phyloP scores from a whole-genome alignment of 2,113 vertebrate genomes.

The Cichladusa arquata region DNA sequence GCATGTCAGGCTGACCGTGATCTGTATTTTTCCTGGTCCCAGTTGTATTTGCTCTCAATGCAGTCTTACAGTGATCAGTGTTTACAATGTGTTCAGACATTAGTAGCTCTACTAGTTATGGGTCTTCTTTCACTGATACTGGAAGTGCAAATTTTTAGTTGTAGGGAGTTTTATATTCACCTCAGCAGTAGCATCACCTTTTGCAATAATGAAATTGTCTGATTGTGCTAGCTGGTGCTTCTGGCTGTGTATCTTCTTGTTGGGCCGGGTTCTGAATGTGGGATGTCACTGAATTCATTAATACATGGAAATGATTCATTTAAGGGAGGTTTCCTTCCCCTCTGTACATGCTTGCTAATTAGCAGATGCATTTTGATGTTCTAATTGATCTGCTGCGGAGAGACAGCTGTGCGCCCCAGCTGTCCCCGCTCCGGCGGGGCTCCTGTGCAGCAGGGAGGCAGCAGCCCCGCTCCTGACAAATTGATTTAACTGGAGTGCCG shows the following conservation, averaged over 20 bases:
- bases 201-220: neutral
- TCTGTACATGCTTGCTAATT: slow-evolving; percentile 62
- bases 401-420: slow-evolving; percentile 71
- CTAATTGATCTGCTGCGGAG: slow-evolving; percentile 65
- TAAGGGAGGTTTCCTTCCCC: slow-evolving; percentile 27
- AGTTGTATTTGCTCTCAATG: neutral
- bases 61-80: neutral
- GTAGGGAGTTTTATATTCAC: neutral
- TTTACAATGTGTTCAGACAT: neutral
- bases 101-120: neutral
- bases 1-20: neutral
- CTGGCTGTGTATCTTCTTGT: neutral
- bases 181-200: neutral
- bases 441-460: neutral
- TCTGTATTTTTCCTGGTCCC: neutral
- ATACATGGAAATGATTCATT: slow-evolving; percentile 44
- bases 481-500: slow-evolving; percentile 61
- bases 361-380: slow-evolving; percentile 69
- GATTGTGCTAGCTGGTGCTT: rapidly evolving
- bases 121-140: neutral
- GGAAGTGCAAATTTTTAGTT: neutral
- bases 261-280: neutral
- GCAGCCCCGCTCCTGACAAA: slow-evolving; percentile 50
- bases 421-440: slow-evolving; percentile 49
- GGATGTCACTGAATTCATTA: slow-evolving; percentile 11